phyloP scores from a whole-genome alignment of 2,888 invertebrate species.

The Lasioglossum zephyrum region DNA sequence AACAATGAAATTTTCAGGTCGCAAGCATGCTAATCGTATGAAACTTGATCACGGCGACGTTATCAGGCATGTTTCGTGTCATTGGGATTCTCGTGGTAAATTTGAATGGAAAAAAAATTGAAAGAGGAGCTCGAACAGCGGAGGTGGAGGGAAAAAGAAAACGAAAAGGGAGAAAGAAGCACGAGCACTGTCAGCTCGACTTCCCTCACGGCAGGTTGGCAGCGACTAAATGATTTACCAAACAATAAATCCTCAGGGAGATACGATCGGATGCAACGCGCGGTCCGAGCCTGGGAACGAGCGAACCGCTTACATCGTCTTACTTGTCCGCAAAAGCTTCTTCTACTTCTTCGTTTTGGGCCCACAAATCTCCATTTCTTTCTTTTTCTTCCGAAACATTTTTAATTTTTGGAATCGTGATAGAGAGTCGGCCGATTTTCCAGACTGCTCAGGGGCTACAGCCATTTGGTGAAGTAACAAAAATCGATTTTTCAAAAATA shows the following conservation, averaged over 20 bases:
- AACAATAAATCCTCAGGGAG: conserved; percentile 83
- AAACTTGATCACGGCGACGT: conserved; percentile 26
- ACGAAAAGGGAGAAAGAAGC: conserved; percentile 53
- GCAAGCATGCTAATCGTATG: conserved; percentile 15
- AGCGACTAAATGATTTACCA: conserved; percentile 84
- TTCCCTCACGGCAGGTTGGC: conserved; percentile 82
- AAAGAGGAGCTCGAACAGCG: conserved; percentile 45
- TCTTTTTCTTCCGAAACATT: conserved; percentile 25
- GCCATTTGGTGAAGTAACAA: background rate
- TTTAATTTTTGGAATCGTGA: conserved; percentile 23
- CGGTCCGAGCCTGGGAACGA: conserved; percentile 82
- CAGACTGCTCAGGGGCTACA: background rate
- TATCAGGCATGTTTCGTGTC: conserved; percentile 18
- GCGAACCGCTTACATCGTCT: conserved; percentile 74
- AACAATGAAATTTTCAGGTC: background rate
- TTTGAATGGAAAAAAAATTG: conserved; percentile 46
- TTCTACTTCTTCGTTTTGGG: conserved; percentile 59
- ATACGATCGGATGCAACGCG: conserved; percentile 82
- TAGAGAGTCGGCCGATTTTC: background rate
- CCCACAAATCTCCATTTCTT: conserved; percentile 14
- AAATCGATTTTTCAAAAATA: background rate
- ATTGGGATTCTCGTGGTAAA: conserved; percentile 10
- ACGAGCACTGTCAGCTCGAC: conserved; percentile 63
- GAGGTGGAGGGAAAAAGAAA: conserved; percentile 38
- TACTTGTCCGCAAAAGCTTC: conserved; percentile 62